phyloP scores from a whole-genome alignment of 23 tunicate species.

The Trididemnum nubilum region DNA sequence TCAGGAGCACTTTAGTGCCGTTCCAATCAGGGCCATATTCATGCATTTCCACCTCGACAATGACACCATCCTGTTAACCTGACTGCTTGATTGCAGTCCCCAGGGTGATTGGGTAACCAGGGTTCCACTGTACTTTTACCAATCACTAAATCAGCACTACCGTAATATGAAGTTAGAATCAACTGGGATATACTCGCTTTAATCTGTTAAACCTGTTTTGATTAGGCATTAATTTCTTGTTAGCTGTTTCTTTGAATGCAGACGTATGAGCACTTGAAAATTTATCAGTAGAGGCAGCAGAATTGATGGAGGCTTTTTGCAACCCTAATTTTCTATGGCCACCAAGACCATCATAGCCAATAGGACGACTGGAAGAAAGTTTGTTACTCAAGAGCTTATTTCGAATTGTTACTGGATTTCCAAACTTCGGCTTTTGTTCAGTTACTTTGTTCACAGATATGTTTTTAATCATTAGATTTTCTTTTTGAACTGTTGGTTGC shows the following conservation, averaged over 20 bases:
- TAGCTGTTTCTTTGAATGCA: slow-evolving; percentile 19
- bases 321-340: slow-evolving; percentile 27
- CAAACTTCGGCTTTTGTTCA: too few species aligned
- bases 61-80: too few species aligned
- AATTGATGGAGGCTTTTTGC: neutral
- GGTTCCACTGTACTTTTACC: too few species aligned
- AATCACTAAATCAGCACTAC: too few species aligned
- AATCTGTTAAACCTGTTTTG: slow-evolving; percentile 42
- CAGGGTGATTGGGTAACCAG: too few species aligned
- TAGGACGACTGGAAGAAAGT: neutral
- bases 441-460: neutral
- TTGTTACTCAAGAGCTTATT: slow-evolving; percentile 21
- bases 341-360: slow-evolving; percentile 45
- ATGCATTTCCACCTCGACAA: too few species aligned
- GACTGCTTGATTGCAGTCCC: too few species aligned
- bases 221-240: neutral
- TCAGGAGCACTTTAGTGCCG: too few species aligned
- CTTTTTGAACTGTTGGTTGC: slow-evolving; percentile 24
- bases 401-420: neutral
- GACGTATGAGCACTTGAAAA: slow-evolving; percentile 57
- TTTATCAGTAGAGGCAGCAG: slow-evolving; percentile 1
- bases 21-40: too few species aligned
- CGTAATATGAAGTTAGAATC: too few species aligned
- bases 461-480: slow-evolving; percentile 15
- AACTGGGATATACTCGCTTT: slow-evolving; percentile 21